These are phyloP conservation scores for Zaprionus gabonicus DNA, from an alignment of 1,140 invertebrate genomes.

Conservation along the genomic window DNA sequence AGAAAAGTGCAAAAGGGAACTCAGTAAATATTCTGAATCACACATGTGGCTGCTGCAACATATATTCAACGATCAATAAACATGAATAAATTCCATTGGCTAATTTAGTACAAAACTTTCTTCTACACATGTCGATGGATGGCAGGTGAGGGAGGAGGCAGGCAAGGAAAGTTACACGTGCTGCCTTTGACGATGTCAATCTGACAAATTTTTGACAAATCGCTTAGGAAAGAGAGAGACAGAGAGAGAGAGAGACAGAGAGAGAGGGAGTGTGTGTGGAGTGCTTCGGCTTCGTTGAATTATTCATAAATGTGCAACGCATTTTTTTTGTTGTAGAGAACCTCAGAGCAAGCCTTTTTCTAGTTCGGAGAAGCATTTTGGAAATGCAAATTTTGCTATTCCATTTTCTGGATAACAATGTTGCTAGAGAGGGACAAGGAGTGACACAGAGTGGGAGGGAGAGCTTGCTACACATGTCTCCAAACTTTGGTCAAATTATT, in stretches of 20 bases:
- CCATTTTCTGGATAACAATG: background rate
- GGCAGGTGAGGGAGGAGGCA: background rate
- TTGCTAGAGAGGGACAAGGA: background rate
- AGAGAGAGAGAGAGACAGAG: background rate
- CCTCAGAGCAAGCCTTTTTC: background rate
- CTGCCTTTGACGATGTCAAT: conserved; percentile 2
- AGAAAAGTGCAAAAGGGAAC: background rate
- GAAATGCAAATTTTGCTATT: conserved; percentile 1
- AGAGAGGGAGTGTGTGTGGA: background rate
- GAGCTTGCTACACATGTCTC: background rate
- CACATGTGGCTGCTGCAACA: background rate
- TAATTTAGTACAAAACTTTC: conserved; percentile 3
- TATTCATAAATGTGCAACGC: conserved; percentile 40
- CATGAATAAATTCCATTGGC: conserved; percentile 9
- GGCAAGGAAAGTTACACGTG: background rate
- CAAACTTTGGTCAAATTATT: conserved; percentile 5
- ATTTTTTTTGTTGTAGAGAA: conserved; percentile 11
- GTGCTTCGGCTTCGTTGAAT: conserved; percentile 19
- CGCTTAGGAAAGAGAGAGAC: background rate
- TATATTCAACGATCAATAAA: background rate
- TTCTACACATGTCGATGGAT: background rate
- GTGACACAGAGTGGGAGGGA: background rate
- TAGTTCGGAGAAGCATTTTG: background rate
- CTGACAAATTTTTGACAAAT: conserved; percentile 20
- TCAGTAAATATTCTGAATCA: background rate